These are phyloP conservation scores for Chloroceryle aenea DNA, from an alignment of 2,113 vertebrate genomes.

Conservation along the genomic window DNA sequence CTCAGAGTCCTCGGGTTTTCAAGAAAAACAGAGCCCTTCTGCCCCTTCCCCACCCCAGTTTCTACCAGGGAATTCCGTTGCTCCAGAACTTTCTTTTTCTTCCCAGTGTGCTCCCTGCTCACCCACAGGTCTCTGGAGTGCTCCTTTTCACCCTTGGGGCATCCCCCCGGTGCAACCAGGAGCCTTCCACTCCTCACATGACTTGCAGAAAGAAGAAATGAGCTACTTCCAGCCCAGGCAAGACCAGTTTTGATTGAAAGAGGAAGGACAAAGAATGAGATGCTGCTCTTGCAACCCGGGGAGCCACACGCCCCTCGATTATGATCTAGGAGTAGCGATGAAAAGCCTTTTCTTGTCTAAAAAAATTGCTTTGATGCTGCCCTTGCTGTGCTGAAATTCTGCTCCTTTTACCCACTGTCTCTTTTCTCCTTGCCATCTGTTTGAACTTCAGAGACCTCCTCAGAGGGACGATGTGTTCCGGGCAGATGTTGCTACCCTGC, in stretches of 20 bases:
- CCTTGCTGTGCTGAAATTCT: no score
- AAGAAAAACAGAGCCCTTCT: neutral
- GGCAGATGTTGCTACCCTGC: neutral
- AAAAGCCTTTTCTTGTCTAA: neutral
- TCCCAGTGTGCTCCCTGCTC: neutral
- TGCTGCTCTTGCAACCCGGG: accelerated
- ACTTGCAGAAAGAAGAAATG: accelerated
- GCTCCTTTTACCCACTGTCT: no score
- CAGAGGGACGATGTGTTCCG: no score
- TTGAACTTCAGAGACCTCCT: no score
- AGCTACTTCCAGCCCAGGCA: neutral
- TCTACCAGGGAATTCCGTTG: neutral
- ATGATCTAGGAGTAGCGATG: accelerated
- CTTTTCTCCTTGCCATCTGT: no score
- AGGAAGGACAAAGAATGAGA: neutral
- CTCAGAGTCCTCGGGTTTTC: no score
- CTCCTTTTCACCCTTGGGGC: no score
- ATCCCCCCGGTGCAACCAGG: no score
- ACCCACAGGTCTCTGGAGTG: accelerated
- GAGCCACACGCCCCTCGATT: neutral
- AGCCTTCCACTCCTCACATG: neutral
- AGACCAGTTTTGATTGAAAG: neutral
- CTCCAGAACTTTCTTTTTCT: neutral
- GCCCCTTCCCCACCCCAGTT: no score
- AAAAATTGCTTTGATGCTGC: neutral